A percentile compares a stretch with the other conserved stretches of the same genome.
Evolutionary conservation across 2,888 invertebrate species (phyloP).

Genomic region (Agrochola lychnidis): DNA sequence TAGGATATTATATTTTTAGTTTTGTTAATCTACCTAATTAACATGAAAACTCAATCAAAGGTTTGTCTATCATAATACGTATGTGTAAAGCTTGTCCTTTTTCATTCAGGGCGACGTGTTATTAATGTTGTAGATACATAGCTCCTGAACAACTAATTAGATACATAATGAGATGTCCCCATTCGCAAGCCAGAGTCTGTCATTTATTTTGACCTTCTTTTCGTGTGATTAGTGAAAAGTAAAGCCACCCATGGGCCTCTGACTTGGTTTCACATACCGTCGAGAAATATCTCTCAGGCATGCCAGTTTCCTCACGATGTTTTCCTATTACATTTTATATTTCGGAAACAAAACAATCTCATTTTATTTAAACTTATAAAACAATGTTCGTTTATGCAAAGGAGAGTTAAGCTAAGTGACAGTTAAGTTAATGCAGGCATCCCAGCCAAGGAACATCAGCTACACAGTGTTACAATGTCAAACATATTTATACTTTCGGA

Average conservation of each 20-base stretch:
- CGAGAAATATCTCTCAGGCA: too few relatives aligned
- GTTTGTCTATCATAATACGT: too few relatives aligned
- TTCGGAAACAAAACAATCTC: background rate
- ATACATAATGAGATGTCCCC: background rate
- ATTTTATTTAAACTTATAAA: background rate
- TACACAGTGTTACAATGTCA: slow-evolving; percentile 26
- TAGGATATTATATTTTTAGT: too few relatives aligned
- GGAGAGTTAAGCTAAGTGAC: slow-evolving; percentile 3
- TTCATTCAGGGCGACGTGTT: too few relatives aligned
- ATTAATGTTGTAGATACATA: background rate
- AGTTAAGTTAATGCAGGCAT: slow-evolving; percentile 1
- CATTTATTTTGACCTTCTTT: background rate
- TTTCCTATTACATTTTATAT: too few relatives aligned
- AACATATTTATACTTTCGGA: slow-evolving; percentile 21
- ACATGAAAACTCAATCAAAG: too few relatives aligned
- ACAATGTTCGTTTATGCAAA: background rate
- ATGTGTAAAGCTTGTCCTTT: background rate
- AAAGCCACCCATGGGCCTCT: too few relatives aligned
- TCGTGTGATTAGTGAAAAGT: too few relatives aligned
- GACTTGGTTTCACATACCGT: too few relatives aligned
- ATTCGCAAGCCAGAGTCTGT: background rate
- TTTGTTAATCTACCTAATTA: too few relatives aligned
- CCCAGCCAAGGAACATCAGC: background rate
- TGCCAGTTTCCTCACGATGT: too few relatives aligned
- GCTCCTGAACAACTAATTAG: background rate